These are phyloP conservation scores for Lepeophtheirus nordmannii DNA, from an alignment of 2,888 invertebrate genomes.

Conservation along the genomic window DNA sequence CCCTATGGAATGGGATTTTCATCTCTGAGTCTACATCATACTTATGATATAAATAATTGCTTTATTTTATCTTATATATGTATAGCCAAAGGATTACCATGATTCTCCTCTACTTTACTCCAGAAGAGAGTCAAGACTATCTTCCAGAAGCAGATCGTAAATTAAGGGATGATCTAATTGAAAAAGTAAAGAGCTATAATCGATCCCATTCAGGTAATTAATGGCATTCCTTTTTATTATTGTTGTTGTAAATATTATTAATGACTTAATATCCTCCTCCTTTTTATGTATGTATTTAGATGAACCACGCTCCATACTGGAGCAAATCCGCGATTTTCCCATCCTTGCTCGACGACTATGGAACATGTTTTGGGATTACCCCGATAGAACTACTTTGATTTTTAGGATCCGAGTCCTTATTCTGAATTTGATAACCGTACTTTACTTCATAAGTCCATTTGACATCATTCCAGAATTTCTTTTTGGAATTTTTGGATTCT, in stretches of 20 bases:
- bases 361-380: constrained; percentile 1
- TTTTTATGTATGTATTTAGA: not conserved
- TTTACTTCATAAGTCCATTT: not conserved
- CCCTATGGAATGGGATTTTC: too few species aligned
- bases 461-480: not conserved
- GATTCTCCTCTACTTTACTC: constrained; percentile 5
- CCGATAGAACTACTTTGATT: not conserved
- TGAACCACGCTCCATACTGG: not conserved
- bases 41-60: too few species aligned
- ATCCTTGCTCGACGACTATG: not conserved
- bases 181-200: not conserved
- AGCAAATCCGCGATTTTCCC: not conserved
- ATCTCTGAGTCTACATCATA: too few species aligned
- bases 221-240: too few species aligned
- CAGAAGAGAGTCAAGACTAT: not conserved
- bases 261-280: too few species aligned
- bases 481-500: not conserved
- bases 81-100: not conserved
- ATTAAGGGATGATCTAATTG: not conserved
- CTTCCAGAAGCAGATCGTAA: not conserved
- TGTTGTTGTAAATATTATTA: too few species aligned
- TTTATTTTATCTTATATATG: not conserved
- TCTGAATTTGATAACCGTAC: not conserved
- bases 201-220: not conserved
- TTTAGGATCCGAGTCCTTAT: constrained; percentile 4